Base-by-base conservation (phyloP, 2,888 invertebrate genomes). In the Agrochola lychnidis region DNA sequence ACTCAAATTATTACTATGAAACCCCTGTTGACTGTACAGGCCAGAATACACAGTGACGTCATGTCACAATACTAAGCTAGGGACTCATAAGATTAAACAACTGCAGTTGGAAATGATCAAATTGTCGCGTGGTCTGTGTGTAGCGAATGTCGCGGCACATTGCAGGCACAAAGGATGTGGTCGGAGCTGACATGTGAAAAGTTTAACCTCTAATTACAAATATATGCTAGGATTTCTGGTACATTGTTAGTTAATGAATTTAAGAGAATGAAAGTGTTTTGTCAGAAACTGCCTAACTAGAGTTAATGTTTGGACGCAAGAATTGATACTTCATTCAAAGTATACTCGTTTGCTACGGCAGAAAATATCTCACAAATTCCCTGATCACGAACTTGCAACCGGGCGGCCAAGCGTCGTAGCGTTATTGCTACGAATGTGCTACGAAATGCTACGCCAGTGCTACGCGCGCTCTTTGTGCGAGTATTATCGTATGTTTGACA, bases 61-160 rank as follows among this genome's bases (percentile, higher is more conserved):
- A 81, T 42, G 45, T 14, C 67, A 62, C 53, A 40, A 14, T 3
- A 25, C 36, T 70, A 68, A 82, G 59, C 76, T 57, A 12, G 10
- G 42, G 51, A 30, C 66, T 74, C 75, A 67, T 48, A 63, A 69
- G 62, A 84, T 84, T 67, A 63, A 59, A 56, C 36, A 73, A 56
- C 66, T 14, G 48, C 16, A 63, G 42, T 25, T 63, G 22, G 56
- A 69, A 81, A 74, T 85, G n/a, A 75, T 85, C 63, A 85, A 73
- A 70, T 25, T 48, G 53, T 40, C 19, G 40, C 12, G 12, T 36
- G 61, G n/a, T 73, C 19, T 63, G 42, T 48, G 59, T 40, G 45
- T 12, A 45, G 57, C 22, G 22, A 63, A 53, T 30, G 22, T 30
- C 4, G 36, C 4, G 57, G n/a, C 40, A 22, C 57, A 16, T 25